These are phyloP conservation scores for Thaleichthys pacificus DNA, from an alignment of 2,797 vertebrate species.

Conservation along the genomic window DNA sequence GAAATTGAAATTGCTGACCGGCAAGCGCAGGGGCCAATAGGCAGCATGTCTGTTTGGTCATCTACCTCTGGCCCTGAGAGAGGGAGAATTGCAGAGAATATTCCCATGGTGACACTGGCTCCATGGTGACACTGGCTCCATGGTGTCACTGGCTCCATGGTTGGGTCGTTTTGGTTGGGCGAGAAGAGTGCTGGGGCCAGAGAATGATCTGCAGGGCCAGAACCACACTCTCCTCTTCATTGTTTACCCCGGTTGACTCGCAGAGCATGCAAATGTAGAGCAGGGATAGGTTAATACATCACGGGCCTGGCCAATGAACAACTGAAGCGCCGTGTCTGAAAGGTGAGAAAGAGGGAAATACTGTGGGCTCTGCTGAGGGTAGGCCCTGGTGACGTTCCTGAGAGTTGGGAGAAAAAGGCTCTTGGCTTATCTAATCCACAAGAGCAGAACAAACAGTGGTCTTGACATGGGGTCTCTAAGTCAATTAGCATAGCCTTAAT, in stretches of 20 bases:
- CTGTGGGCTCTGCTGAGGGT: background rate
- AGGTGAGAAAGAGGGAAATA: slow-evolving; percentile 12
- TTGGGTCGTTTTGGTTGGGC: slow-evolving; percentile 28
- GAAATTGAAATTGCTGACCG: slow-evolving; percentile 55
- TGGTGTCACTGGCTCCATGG: background rate
- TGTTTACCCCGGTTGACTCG: slow-evolving; percentile 9
- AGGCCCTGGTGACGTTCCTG: background rate
- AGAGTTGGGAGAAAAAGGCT: slow-evolving; percentile 4
- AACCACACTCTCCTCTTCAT: slow-evolving; percentile 14
- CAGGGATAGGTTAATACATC: background rate
- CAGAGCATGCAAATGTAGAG: slow-evolving; percentile 31
- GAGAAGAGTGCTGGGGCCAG: background rate
- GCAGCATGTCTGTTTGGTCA: slow-evolving; percentile 43
- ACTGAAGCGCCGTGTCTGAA: background rate
- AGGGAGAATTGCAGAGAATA: background rate
- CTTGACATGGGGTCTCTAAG: background rate
- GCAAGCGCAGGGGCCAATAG: slow-evolving; percentile 56
- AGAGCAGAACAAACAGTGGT: slow-evolving; percentile 2
- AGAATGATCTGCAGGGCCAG: slow-evolving; percentile 26
- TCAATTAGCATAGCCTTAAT: slow-evolving; percentile 5
- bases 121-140: background rate
- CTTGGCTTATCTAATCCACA: slow-evolving; percentile 14
- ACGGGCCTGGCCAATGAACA: slow-evolving; percentile 16
- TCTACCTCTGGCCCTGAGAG: slow-evolving; percentile 4
- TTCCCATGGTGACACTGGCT: background rate